A percentile compares a stretch with the other conserved stretches of the same genome.
These are phyloP conservation scores for Diadema setosum DNA, from an alignment of 35 echinoderm and acorn worm genomes.

Conservation along the genomic window DNA sequence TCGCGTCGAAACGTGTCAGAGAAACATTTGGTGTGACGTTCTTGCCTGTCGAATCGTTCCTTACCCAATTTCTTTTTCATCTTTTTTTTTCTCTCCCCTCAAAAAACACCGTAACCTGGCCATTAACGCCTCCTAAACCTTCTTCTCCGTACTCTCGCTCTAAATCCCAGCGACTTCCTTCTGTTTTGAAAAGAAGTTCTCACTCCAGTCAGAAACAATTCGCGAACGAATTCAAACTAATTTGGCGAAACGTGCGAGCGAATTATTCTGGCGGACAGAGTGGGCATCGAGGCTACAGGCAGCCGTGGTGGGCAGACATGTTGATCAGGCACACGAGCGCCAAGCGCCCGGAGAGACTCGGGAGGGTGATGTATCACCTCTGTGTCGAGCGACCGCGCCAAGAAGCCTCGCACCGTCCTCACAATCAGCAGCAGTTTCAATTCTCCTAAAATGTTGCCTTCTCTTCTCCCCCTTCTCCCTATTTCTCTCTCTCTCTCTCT, in stretches of 20 bases:
- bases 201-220: slow-evolving; percentile 19
- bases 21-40: not conserved
- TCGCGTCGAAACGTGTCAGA: not conserved
- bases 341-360: not conserved
- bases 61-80: not conserved
- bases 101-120: not conserved
- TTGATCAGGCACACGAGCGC: slow-evolving; percentile 8
- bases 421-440: not conserved
- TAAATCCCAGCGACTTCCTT: not conserved
- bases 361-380: slow-evolving; percentile 25
- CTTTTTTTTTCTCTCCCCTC: not conserved
- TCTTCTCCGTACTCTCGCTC: not conserved
- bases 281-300: not conserved
- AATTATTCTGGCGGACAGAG: not conserved
- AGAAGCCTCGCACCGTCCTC: not conserved
- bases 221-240: slow-evolving; percentile 21
- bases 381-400: not conserved
- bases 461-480: not conserved
- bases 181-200: not conserved
- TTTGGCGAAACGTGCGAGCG: slow-evolving; percentile 20
- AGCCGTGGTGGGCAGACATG: not conserved
- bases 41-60: no score
- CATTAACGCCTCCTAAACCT: slow-evolving; percentile 10
- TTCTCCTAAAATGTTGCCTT: not conserved
- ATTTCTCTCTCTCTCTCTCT: not conserved